phyloP scores from a whole-genome alignment of 2,888 invertebrate genomes.

The Drosophila yooni region DNA sequence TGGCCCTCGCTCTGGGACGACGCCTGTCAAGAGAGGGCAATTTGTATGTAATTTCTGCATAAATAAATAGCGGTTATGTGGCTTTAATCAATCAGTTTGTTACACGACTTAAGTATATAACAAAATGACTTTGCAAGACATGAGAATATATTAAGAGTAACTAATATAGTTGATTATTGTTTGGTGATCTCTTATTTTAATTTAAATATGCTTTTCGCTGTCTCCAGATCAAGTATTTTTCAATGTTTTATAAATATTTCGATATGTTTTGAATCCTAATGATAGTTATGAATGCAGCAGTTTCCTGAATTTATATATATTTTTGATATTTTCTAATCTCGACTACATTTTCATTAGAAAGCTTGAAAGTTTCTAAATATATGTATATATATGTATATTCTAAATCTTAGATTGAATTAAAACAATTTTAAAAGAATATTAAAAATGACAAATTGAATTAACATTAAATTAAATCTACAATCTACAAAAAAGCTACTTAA shows the following conservation, averaged over 20 bases:
- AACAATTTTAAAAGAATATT: background rate
- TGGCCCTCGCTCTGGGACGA: conserved; percentile 44
- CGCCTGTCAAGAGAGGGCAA: conserved; percentile 58
- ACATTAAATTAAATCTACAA: background rate
- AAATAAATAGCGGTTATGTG: background rate
- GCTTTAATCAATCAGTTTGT: background rate
- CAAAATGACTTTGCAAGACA: background rate
- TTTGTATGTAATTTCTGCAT: conserved; percentile 7
- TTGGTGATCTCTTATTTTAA: background rate
- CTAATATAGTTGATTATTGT: background rate
- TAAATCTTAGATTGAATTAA: background rate
- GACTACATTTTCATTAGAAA: background rate
- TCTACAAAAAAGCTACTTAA: background rate
- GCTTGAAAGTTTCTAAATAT: background rate
- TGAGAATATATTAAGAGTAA: background rate
- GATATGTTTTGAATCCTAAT: background rate
- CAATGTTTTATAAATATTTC: background rate
- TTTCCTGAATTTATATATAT: background rate
- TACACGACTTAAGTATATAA: background rate
- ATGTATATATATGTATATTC: background rate
- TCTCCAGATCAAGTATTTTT: background rate
- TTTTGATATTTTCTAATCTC: background rate
- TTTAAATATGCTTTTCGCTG: background rate
- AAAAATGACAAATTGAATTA: background rate
- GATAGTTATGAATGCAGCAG: background rate